Evolutionary conservation across 2,888 invertebrate species (phyloP).

Genomic region (Eucera pruinosa): DNA sequence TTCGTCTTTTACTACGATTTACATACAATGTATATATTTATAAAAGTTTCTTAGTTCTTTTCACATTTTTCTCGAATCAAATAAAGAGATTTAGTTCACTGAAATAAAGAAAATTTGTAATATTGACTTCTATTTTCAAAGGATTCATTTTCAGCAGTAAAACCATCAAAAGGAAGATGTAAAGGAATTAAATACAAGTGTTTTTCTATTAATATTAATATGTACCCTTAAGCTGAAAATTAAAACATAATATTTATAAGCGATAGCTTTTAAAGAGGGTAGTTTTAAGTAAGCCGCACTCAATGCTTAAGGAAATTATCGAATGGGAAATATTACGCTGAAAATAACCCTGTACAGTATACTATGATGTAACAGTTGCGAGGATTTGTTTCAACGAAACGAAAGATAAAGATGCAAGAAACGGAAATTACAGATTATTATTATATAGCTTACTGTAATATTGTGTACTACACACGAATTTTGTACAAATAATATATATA

Average conservation of each 20-base stretch:
- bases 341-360: constrained; percentile 40
- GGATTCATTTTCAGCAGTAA: neutral
- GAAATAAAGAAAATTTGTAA: no score
- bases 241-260: constrained; percentile 33
- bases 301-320: neutral
- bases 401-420: constrained; percentile 26
- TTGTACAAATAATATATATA: neutral
- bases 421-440: neutral
- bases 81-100: neutral
- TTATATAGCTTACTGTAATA: neutral
- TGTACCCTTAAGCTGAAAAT: constrained; percentile 3
- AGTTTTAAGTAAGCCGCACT: constrained; percentile 24
- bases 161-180: no score
- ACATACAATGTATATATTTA: constrained; percentile 4
- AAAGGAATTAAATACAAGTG: neutral
- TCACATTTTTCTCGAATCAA: neutral
- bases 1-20: no score
- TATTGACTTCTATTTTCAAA: neutral
- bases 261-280: constrained; percentile 1
- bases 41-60: neutral
- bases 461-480: neutral
- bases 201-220: constrained; percentile 5
- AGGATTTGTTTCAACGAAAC: constrained; percentile 19
- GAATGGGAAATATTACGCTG: constrained; percentile 56
- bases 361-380: constrained; percentile 38